These are phyloP conservation scores for Lordiphosa andalusiaca DNA, from an alignment of 2,888 invertebrate genomes.

Conservation along the genomic window DNA sequence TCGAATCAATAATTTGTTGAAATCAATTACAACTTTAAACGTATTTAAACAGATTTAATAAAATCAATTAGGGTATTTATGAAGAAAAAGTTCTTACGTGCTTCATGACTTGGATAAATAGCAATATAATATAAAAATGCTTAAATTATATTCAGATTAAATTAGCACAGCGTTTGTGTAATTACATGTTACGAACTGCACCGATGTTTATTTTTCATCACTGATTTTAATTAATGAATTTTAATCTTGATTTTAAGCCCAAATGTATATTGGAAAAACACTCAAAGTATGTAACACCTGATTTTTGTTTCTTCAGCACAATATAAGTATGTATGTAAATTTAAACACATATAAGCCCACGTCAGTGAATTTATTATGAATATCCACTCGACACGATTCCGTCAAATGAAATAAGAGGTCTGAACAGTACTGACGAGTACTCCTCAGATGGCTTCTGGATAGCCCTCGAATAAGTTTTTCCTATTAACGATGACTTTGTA, in stretches of 20 bases:
- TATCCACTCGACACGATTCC: slow-evolving; percentile 82
- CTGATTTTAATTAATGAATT: slow-evolving; percentile 25
- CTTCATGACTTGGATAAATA: too few relatives aligned
- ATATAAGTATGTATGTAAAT: slow-evolving; percentile 68
- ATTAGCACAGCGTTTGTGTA: too few relatives aligned
- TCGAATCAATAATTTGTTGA: too few relatives aligned
- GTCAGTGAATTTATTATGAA: slow-evolving; percentile 81
- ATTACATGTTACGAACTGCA: too few relatives aligned
- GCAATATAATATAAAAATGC: too few relatives aligned
- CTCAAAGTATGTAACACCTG: slow-evolving; percentile 64
- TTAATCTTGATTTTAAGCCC: slow-evolving; percentile 34
- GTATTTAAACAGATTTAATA: too few relatives aligned
- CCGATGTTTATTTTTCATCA: slow-evolving; percentile 24
- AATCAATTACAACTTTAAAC: too few relatives aligned
- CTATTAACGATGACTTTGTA: slow-evolving; percentile 76
- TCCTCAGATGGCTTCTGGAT: slow-evolving; percentile 81
- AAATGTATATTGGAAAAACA: slow-evolving; percentile 59
- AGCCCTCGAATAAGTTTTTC: slow-evolving; percentile 81
- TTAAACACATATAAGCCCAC: slow-evolving; percentile 77
- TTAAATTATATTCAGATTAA: too few relatives aligned
- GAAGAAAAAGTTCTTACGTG: too few relatives aligned
- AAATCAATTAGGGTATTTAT: too few relatives aligned
- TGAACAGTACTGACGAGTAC: slow-evolving; percentile 81
- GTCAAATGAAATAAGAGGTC: slow-evolving; percentile 82
- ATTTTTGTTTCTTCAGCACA: slow-evolving; percentile 64